Evolutionary conservation across 2,113 vertebrate species (phyloP), one percentile per base, ranked within the genome.

Genomic region (Petromus typicus): DNA sequence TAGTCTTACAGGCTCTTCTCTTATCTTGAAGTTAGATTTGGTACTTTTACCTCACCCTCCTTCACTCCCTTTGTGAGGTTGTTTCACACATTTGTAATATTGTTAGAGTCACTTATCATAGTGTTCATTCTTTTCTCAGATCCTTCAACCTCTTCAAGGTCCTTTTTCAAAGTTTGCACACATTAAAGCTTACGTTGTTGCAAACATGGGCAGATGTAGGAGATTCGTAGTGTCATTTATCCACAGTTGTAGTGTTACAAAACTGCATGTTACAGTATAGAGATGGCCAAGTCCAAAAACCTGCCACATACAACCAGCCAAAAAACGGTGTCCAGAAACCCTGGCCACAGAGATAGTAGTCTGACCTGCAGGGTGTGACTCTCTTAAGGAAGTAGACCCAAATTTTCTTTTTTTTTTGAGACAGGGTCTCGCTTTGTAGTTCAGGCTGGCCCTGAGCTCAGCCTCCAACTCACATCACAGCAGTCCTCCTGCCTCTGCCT

Each of bases 161-260:
- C 40, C 40, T 91, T 73, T 61, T 51, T 86, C 59, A 61, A 93
- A 86, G 57, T 93, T 67, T 69, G 48, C 91, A 51, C 61, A 56
- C 40, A 37, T 63, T 83, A 45, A 88, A 54, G 20, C 89, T 91
- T 25, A 88, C 34, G 17, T 95, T 96, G 12, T 88, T 76, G 23
- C 43, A 79, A 90, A 63, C 2, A 27, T 78, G 3, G 90, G 0
- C 66, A 63, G 54, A 69, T 82, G 90, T 66, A 45, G 54, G 23
- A 90, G 66, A n/a, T 66, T 12, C n/a, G 66, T 96, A 57, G 81
- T 91, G 40, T 79, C 56, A 76, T 63, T 86, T 93, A 86, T 87
- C 16, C 75, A 83, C 11, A n/a, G 61, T 89, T 87, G 57, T 32
- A 67, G 37, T 51, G 27, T 69, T n/a, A n/a, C 34, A 54, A 40